Evolutionary conservation across 2,888 invertebrate genomes (phyloP).

Genomic region (Brachycybe producta): DNA sequence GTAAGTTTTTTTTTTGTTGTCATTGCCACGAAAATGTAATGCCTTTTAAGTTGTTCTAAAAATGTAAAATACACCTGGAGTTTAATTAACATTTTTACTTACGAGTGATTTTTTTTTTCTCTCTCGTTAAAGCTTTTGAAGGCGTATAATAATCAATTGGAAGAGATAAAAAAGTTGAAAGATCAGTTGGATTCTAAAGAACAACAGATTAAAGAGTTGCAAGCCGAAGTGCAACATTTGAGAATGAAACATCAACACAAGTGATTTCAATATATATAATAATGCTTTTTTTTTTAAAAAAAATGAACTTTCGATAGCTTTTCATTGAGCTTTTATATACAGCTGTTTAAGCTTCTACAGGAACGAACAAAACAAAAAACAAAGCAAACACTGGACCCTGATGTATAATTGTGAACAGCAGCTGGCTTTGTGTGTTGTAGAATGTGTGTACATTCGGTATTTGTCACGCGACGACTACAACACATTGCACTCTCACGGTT

Average conservation of each 20-base stretch:
- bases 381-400: too few relatives aligned
- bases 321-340: too few relatives aligned
- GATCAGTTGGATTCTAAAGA: slow-evolving; percentile 66
- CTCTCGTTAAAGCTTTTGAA: slow-evolving; percentile 47
- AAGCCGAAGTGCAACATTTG: slow-evolving; percentile 43
- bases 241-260: slow-evolving; percentile 6
- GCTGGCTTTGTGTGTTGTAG: too few relatives aligned
- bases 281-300: too few relatives aligned
- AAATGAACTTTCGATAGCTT: too few relatives aligned
- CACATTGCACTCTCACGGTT: too few relatives aligned
- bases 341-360: too few relatives aligned
- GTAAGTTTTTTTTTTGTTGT: slow-evolving; percentile 16
- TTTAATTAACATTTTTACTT: not conserved
- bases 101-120: slow-evolving; percentile 10
- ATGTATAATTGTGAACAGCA: too few relatives aligned
- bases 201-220: slow-evolving; percentile 62
- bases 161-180: slow-evolving; percentile 62
- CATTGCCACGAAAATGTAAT: not conserved
- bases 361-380: too few relatives aligned
- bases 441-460: too few relatives aligned
- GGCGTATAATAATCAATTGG: slow-evolving; percentile 62
- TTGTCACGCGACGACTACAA: too few relatives aligned
- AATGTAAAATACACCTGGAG: not conserved
- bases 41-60: not conserved
- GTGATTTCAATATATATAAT: too few relatives aligned